Evolutionary conservation across 2,888 invertebrate species (phyloP).

Genomic region (Tiliacea citrago): DNA sequence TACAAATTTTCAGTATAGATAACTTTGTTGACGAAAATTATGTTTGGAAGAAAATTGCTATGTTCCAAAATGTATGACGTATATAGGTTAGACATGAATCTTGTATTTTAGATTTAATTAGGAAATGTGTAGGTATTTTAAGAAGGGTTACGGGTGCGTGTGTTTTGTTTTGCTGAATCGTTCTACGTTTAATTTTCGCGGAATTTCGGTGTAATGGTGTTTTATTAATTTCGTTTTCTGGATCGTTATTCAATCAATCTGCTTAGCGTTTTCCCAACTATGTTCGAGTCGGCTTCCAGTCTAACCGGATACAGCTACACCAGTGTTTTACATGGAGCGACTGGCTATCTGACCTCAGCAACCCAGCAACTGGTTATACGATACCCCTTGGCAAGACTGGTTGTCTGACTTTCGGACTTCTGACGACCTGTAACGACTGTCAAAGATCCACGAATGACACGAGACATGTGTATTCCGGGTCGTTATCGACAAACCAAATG

Average conservation of each 20-base stretch:
- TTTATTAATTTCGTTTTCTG: background rate
- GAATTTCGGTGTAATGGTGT: background rate
- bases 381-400: too few relatives aligned
- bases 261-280: too few relatives aligned
- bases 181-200: background rate
- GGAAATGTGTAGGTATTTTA: background rate
- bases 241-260: background rate
- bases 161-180: conserved; percentile 6
- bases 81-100: background rate
- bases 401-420: too few relatives aligned
- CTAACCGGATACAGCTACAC: too few relatives aligned
- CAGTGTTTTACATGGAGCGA: too few relatives aligned
- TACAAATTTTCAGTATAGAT: conserved; percentile 55
- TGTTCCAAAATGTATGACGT: conserved; percentile 13
- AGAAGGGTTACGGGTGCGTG: background rate
- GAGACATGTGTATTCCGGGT: too few relatives aligned
- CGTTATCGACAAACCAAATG: too few relatives aligned
- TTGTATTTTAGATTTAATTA: conserved; percentile 4
- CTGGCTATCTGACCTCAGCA: too few relatives aligned
- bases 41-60: conserved; percentile 12
- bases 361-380: too few relatives aligned
- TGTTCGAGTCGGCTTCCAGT: too few relatives aligned
- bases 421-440: too few relatives aligned
- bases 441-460: too few relatives aligned
- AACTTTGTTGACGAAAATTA: conserved; percentile 52